Evolutionary conservation across 2,888 invertebrate genomes (phyloP).

Genomic region (Pachymerium ferrugineum): DNA sequence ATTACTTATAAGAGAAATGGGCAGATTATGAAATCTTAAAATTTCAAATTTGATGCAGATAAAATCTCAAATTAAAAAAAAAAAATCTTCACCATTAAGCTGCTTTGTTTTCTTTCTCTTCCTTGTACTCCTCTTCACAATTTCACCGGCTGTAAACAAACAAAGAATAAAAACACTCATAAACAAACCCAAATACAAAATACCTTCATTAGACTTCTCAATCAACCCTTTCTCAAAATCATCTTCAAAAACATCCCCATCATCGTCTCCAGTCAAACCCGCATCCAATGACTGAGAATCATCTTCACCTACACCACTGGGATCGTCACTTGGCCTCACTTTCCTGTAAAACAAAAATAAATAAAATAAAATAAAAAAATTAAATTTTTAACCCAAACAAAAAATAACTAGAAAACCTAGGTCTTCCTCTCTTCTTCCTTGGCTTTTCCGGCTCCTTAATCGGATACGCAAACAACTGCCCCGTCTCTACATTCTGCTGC

Average conservation of each 20-base stretch:
- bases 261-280: constrained; percentile 32
- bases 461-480: constrained; percentile 47
- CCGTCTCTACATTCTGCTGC: constrained; percentile 45
- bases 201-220: constrained; percentile 46
- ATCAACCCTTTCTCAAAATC: constrained; percentile 42
- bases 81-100: constrained; percentile 43
- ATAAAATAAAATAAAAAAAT: background rate
- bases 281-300: constrained; percentile 27
- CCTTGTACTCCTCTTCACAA: constrained; percentile 46
- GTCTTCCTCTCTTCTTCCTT: constrained; percentile 38
- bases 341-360: constrained; percentile 15
- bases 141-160: constrained; percentile 43
- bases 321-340: background rate
- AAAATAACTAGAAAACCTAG: constrained; percentile 31
- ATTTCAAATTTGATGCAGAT: no score
- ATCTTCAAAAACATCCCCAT: constrained; percentile 43
- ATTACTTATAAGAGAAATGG: background rate
- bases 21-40: no score
- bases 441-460: constrained; percentile 40
- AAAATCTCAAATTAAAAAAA: no score
- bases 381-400: background rate
- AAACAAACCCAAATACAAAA: background rate
- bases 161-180: background rate
- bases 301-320: background rate
- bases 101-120: constrained; percentile 43